Base-by-base conservation (phyloP, 2,797 vertebrate species). In the Botia almorhae region DNA sequence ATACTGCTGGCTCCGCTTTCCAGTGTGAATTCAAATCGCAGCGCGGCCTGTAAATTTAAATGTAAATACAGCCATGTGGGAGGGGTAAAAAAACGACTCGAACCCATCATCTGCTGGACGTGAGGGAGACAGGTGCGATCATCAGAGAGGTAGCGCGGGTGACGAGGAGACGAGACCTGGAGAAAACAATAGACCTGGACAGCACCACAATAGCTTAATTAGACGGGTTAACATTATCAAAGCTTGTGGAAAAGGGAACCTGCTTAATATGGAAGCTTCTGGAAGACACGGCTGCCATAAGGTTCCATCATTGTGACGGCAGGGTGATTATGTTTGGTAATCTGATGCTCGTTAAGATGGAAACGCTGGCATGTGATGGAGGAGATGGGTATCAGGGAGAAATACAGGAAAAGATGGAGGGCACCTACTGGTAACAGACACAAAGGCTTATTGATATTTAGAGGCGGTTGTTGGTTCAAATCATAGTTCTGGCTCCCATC, bases 181-280 rank as follows among this genome's bases (percentile, higher is more conserved):
- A 83, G 90, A 92, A 93, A 93, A 94, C 93, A 93, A 94, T 93
- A 83, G 90, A 88, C 90, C 90, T 71, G 81, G 93, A 95, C 93
- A 94, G 93, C 86, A 87, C 80, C 91, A 94, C 93, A 96, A 96
- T 93, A 93, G 94, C 92, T 94, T 96, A 94, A 96, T 95, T 95
- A 94, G 91, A 89, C 89, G 86, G 89, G 89, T 91, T 91, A 90
- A 90, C 90, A 87, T 93, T 94, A 94, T 94, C 93, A 89, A 91
- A 89, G 89, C 89, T 86, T 65, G 84, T 69, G 89, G 91, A 89
- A 93, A 90, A 92, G 68, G 87, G 89, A 93, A 91, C 72, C 74
- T 88, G 91, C 92, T 90, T 87, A 89, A 92, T 86, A 87, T 84
- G 85, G 84, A 87, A 74, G 61, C 80, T 81, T 88, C 85, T 87